Conservation (phyloP, 2,888 invertebrate species). For the Limnephilus lunatus region DNA sequence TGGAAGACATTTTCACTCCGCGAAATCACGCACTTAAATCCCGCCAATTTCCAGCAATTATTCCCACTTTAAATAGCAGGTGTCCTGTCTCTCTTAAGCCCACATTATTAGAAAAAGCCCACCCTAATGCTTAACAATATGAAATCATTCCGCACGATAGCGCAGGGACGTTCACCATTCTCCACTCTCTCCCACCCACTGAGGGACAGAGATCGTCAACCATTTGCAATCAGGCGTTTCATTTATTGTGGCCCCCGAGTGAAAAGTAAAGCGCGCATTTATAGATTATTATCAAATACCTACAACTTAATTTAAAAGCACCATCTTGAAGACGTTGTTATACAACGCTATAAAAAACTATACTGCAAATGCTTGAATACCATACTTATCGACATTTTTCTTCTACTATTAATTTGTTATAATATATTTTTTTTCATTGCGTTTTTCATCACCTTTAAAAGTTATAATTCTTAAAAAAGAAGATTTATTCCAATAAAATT, state of each 20-base stretch:
- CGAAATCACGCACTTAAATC: background rate
- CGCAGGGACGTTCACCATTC: constrained; percentile 26
- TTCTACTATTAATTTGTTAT: too few relatives aligned
- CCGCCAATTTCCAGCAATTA: background rate
- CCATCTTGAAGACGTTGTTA: background rate
- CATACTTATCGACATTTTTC: too few relatives aligned
- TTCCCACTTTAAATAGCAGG: constrained; percentile 35
- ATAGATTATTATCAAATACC: too few relatives aligned
- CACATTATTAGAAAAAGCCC: constrained; percentile 38
- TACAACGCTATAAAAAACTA: too few relatives aligned
- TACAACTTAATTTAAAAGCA: background rate
- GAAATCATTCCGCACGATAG: constrained; percentile 57
- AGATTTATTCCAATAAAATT: too few relatives aligned
- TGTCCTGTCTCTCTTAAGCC: constrained; percentile 42
- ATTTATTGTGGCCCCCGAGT: background rate
- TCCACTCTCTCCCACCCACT: constrained; percentile 10
- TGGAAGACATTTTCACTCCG: background rate
- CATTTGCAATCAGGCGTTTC: background rate
- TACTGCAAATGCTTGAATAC: too few relatives aligned
- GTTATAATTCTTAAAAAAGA: too few relatives aligned
- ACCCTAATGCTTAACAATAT: constrained; percentile 48
- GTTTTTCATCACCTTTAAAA: too few relatives aligned
- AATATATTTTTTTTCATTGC: too few relatives aligned
- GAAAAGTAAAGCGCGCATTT: too few relatives aligned
- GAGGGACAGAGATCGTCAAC: background rate